phyloP scores from a whole-genome alignment of 2,113 vertebrate species.

The Pleuronectes platessa region DNA sequence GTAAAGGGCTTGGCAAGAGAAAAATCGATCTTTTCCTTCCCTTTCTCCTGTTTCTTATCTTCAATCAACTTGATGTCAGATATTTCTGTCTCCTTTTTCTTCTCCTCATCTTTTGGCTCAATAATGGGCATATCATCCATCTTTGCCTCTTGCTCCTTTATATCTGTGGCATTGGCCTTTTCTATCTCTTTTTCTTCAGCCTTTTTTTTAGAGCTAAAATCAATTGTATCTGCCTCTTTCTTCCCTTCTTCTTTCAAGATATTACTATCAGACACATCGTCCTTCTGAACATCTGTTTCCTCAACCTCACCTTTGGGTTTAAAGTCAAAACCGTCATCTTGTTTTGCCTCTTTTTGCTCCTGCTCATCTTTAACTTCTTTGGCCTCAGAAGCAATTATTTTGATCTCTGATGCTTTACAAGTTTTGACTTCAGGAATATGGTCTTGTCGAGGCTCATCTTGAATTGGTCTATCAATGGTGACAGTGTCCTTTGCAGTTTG shows the following conservation, averaged over 20 bases:
- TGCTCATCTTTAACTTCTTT: conserved; percentile 55
- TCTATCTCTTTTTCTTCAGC: conserved; percentile 36
- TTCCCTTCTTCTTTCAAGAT: conserved; percentile 41
- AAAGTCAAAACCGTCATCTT: conserved; percentile 45
- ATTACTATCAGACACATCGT: conserved; percentile 12
- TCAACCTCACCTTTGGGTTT: conserved; percentile 23
- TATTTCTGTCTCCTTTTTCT: conserved; percentile 30
- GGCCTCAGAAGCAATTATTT: conserved; percentile 29
- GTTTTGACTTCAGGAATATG: conserved; percentile 16
- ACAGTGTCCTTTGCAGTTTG: conserved; percentile 26
- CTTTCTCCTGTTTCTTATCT: conserved; percentile 67
- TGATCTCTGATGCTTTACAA: conserved; percentile 55
- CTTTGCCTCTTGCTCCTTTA: conserved; percentile 40
- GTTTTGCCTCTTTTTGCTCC: conserved; percentile 46
- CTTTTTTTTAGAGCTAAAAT: conserved; percentile 25
- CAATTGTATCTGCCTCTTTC: conserved; percentile 24
- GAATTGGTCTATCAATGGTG: conserved; percentile 30
- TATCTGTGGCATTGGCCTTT: conserved; percentile 9
- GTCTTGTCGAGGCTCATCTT: conserved; percentile 50
- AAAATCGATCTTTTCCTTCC: conserved; percentile 45
- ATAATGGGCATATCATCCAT: neutral
- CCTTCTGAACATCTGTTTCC: conserved; percentile 15
- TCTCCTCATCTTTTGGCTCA: conserved; percentile 71
- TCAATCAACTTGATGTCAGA: conserved; percentile 14
- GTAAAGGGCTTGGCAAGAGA: neutral